Conservation (phyloP, 1,140 invertebrate species). For the Pararge aegeria region DNA sequence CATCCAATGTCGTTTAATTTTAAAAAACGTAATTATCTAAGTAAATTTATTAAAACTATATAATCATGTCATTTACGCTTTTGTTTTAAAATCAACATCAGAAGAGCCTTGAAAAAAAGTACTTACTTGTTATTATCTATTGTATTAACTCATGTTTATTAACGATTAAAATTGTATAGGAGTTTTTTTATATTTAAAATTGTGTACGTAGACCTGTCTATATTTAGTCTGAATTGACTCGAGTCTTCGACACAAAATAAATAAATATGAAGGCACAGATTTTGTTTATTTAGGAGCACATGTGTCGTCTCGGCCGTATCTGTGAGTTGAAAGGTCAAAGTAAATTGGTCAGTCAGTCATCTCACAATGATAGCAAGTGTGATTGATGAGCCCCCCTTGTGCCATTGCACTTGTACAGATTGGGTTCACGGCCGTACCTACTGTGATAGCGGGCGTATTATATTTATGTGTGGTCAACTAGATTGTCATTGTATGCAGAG, state of each 20-base stretch:
- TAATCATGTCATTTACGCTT: too few species aligned
- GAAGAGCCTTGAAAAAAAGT: too few species aligned
- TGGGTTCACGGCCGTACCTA: conserved; percentile 71
- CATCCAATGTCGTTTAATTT: too few species aligned
- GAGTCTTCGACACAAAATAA: neutral
- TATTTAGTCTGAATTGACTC: too few species aligned
- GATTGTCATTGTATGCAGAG: neutral
- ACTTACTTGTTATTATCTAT: too few species aligned
- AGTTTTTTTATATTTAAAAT: too few species aligned
- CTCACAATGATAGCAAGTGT: conserved; percentile 66
- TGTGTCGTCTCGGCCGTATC: conserved; percentile 26
- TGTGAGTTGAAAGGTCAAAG: conserved; percentile 47
- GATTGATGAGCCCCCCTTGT: conserved; percentile 65
- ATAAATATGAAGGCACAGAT: neutral
- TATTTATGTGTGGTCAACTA: neutral
- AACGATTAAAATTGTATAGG: too few species aligned
- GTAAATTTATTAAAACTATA: too few species aligned
- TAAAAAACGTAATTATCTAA: too few species aligned
- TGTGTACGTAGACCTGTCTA: too few species aligned
- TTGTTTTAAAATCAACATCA: too few species aligned
- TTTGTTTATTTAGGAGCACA: conserved; percentile 13
- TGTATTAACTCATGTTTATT: too few species aligned
- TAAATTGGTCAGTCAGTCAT: conserved; percentile 61
- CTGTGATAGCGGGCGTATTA: conserved; percentile 10
- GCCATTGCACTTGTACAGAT: conserved; percentile 70